Conservation (phyloP, 2,888 invertebrate species). For the Gymnosoma rotundatum region DNA sequence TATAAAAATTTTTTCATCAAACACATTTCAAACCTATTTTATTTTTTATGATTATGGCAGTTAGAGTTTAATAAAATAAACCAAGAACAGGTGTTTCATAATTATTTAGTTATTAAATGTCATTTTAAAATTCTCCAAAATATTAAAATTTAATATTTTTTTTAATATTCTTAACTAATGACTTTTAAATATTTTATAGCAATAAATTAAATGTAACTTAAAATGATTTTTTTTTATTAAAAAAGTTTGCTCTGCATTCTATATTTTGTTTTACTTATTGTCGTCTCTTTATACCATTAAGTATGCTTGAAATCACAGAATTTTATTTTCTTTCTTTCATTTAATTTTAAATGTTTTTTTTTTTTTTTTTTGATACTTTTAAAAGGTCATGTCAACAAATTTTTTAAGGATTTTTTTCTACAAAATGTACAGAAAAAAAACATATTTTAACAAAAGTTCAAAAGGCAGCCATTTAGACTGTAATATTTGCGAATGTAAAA, state of each 20-base stretch:
- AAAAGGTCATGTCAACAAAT: conserved; percentile 60
- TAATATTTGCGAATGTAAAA: conserved; percentile 25
- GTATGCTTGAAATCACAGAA: conserved; percentile 27
- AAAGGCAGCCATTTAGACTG: conserved; percentile 32
- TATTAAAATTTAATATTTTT: not conserved
- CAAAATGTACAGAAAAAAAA: conserved; percentile 5
- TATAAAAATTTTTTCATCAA: too few species aligned
- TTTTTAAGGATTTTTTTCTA: conserved; percentile 20
- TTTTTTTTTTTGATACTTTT: conserved; percentile 12
- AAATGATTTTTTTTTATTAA: conserved; percentile 7
- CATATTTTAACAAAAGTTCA: not conserved
- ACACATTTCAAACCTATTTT: too few species aligned
- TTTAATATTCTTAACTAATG: conserved; percentile 2
- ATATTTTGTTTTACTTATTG: not conserved
- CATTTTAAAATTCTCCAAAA: too few species aligned
- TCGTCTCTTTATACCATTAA: conserved; percentile 3
- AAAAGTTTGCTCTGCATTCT: conserved; percentile 16
- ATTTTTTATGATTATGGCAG: too few species aligned
- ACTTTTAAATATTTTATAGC: not conserved
- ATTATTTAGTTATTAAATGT: too few species aligned
- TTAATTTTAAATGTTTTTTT: conserved; percentile 53
- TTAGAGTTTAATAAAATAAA: too few species aligned
- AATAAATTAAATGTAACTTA: not conserved
- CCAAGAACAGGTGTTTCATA: too few species aligned
- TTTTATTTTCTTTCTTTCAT: conserved; percentile 28